Conservation (phyloP, 2,888 invertebrate species). For the Epicampocera succincta region DNA sequence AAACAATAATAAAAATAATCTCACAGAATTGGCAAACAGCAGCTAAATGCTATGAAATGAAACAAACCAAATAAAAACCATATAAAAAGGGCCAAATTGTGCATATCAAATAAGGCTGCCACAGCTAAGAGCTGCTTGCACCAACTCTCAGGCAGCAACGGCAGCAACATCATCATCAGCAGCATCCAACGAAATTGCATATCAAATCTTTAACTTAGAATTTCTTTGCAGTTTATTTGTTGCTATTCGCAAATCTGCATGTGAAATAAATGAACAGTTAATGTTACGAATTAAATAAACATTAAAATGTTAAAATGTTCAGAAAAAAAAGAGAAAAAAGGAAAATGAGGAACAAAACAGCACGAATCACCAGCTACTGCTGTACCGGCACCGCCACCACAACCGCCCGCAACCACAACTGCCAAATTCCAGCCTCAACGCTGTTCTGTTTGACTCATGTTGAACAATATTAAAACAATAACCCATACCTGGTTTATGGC, state of each 20-base stretch:
- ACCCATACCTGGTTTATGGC: conserved; percentile 23
- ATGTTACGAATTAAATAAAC: conserved; percentile 72
- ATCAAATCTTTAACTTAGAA: conserved; percentile 48
- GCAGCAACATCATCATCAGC: conserved; percentile 13
- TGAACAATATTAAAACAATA: conserved; percentile 49
- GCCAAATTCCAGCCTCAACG: conserved; percentile 8
- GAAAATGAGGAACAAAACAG: conserved; percentile 20
- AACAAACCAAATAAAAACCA: conserved; percentile 43
- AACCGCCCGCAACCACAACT: neutral
- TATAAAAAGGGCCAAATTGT: conserved; percentile 70
- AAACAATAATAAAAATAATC: conserved; percentile 63
- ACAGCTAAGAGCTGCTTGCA: conserved; percentile 9
- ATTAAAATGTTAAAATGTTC: conserved; percentile 67
- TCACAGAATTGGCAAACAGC: conserved; percentile 53
- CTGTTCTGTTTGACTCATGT: too few species aligned
- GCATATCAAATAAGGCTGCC: conserved; percentile 66
- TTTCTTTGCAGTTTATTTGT: conserved; percentile 21
- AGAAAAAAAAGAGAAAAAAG: conserved; percentile 34
- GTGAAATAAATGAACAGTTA: conserved; percentile 71
- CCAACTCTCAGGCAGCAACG: neutral
- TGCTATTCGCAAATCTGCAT: conserved; percentile 57
- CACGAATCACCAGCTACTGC: conserved; percentile 18
- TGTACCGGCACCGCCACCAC: neutral
- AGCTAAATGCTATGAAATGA: conserved; percentile 38
- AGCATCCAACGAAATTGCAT: conserved; percentile 5